Conservation (phyloP, 2,797 vertebrate species). For the Myotis daubentonii region DNA sequence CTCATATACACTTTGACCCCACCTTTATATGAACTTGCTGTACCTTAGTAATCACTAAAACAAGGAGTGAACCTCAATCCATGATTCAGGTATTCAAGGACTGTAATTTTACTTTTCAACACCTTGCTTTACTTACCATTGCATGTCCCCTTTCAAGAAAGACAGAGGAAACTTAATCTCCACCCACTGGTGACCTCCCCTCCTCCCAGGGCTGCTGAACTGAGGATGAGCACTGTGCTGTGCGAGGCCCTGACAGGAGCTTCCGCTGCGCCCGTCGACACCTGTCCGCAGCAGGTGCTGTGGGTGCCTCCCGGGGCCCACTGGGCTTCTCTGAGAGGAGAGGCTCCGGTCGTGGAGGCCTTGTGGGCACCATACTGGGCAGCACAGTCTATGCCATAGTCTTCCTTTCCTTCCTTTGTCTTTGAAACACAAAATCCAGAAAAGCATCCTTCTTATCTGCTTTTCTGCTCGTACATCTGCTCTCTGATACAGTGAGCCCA, state of each 20-base stretch:
- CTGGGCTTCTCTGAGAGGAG: background rate
- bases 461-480: background rate
- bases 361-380: background rate
- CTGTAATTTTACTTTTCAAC: background rate
- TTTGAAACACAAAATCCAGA: slow-evolving; percentile 4
- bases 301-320: background rate
- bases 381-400: background rate
- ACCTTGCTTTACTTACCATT: background rate
- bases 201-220: background rate
- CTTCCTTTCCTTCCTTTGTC: background rate
- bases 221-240: background rate
- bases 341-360: background rate
- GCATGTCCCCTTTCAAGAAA: background rate
- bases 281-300: background rate
- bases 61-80: background rate
- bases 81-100: background rate
- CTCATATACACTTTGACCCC: background rate
- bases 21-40: background rate
- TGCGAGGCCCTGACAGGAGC: background rate
- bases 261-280: background rate
- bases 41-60: background rate
- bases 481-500: background rate
- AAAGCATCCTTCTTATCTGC: background rate
- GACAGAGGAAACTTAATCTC: background rate
- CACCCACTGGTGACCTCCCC: background rate